phyloP scores from a whole-genome alignment of 2,113 vertebrate genomes.

The Phylloscopus trochilus region DNA sequence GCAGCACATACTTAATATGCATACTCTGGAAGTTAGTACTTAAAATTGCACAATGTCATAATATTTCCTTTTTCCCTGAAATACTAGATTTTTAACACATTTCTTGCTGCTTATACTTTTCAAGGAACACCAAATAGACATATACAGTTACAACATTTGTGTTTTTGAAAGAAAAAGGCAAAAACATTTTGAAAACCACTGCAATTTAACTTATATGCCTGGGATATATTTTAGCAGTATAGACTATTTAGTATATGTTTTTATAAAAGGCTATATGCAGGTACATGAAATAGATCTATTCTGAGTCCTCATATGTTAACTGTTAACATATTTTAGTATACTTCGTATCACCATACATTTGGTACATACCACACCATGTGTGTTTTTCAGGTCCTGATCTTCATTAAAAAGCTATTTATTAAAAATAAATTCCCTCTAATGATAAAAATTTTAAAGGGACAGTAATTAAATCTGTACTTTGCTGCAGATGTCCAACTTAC shows the following conservation, averaged over 20 bases:
- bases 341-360: background rate
- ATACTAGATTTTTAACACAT: background rate
- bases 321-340: background rate
- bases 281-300: background rate
- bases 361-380: background rate
- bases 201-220: background rate
- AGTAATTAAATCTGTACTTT: constrained; percentile 5
- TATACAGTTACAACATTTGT: background rate
- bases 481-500: background rate
- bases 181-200: background rate
- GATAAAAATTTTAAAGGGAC: background rate
- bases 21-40: background rate
- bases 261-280: background rate
- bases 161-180: background rate
- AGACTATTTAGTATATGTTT: background rate
- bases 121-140: background rate
- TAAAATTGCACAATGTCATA: background rate
- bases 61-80: background rate
- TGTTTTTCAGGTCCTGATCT: background rate
- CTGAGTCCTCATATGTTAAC: background rate
- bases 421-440: background rate
- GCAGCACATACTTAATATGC: background rate
- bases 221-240: background rate
- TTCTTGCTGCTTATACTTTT: background rate
- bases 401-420: background rate